Percentiles rank a stretch among this genome's conserved stretches.
phyloP scores from a whole-genome alignment of 2,797 vertebrate species.

The Phoeniculus purpureus region DNA sequence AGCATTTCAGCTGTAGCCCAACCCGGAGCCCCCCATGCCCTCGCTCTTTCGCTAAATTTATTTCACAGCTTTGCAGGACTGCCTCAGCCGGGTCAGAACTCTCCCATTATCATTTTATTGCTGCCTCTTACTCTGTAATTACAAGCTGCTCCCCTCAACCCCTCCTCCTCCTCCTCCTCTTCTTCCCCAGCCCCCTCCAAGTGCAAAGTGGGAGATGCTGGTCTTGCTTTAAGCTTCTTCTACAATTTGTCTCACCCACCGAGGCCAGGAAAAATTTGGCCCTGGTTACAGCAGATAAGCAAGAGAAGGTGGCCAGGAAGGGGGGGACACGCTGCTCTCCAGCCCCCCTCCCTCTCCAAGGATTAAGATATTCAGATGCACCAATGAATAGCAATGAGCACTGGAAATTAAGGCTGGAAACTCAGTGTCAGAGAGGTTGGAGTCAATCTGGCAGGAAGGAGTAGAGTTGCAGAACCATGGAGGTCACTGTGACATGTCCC shows the following conservation, averaged over 20 bases:
- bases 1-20: conserved; percentile 73
- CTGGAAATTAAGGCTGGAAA: background rate
- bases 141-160: conserved; percentile 34
- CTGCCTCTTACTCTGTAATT: conserved; percentile 76
- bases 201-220: conserved; percentile 36
- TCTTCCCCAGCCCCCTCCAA: conserved; percentile 23
- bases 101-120: conserved; percentile 76
- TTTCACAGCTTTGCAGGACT: conserved; percentile 72
- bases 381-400: conserved; percentile 11
- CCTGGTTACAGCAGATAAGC: conserved; percentile 58
- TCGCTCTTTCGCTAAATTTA: conserved; percentile 57
- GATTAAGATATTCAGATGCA: conserved; percentile 51
- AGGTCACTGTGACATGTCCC: background rate
- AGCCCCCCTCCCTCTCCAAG: background rate
- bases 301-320: background rate
- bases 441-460: background rate
- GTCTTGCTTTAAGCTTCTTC: conserved; percentile 44
- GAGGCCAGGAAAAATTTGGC: background rate
- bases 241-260: conserved; percentile 23
- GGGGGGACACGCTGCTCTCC: background rate
- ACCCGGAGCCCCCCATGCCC: conserved; percentile 56
- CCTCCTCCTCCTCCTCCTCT: background rate
- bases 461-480: background rate
- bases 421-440: background rate
- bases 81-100: conserved; percentile 66